Evolutionary conservation across 1,140 invertebrate species (phyloP).

Genomic region (Drosophila prosaltans): DNA sequence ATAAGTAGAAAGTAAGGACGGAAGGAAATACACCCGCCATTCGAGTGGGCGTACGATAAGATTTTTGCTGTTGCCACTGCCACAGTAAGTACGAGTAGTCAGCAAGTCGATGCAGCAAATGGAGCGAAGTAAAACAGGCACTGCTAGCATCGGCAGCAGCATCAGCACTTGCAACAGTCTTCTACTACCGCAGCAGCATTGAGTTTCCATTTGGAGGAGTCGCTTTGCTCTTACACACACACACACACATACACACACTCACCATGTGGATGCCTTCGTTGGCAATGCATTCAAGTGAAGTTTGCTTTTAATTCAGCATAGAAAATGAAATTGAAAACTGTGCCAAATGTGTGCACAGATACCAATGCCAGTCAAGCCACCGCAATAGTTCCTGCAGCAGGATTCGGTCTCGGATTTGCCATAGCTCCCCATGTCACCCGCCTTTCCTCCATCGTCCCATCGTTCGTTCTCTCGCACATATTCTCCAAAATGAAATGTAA

Average conservation of each 20-base stretch:
- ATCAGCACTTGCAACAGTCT: slow-evolving; percentile 32
- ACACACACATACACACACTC: neutral
- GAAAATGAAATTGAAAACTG: slow-evolving; percentile 75
- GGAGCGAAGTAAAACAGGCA: slow-evolving; percentile 42
- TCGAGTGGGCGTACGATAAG: slow-evolving; percentile 20
- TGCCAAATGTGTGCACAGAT: slow-evolving; percentile 58
- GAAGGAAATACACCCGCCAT: slow-evolving; percentile 65
- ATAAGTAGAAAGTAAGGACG: slow-evolving; percentile 61
- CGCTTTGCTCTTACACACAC: slow-evolving; percentile 5
- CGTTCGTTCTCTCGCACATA: neutral
- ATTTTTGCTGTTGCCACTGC: slow-evolving; percentile 34
- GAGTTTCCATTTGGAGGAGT: slow-evolving; percentile 26
- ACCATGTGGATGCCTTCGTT: neutral
- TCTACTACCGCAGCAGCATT: neutral
- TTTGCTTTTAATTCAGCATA: slow-evolving; percentile 66
- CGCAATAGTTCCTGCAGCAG: slow-evolving; percentile 8
- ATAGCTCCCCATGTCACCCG: neutral
- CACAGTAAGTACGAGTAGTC: slow-evolving; percentile 36
- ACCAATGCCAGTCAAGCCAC: slow-evolving; percentile 13
- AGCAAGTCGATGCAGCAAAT: slow-evolving; percentile 59
- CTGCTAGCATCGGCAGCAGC: slow-evolving; percentile 32
- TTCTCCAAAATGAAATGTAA: slow-evolving; percentile 58
- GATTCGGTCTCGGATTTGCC: neutral
- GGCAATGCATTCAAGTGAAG: slow-evolving; percentile 49
- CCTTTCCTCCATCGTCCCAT: neutral